Conservation (phyloP, 2,888 invertebrate species). For the Syritta pipiens region DNA sequence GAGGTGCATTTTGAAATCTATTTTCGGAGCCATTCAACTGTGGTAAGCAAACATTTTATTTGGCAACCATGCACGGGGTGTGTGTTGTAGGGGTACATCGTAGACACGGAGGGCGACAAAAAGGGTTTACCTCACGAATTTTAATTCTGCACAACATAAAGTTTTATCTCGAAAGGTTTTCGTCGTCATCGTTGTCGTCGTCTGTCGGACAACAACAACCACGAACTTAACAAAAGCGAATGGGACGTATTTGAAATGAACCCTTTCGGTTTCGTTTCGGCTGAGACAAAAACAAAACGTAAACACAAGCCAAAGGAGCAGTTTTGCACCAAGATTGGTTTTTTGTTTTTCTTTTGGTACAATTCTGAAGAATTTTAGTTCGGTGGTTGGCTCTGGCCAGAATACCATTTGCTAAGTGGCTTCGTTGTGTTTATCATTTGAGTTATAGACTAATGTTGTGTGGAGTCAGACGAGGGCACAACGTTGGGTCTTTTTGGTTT, state of each 20-base stretch:
- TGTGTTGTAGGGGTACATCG: slow-evolving; percentile 28
- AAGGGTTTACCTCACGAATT: slow-evolving; percentile 60
- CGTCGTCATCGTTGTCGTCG: slow-evolving; percentile 20
- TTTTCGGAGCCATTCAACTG: slow-evolving; percentile 47
- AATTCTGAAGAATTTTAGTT: slow-evolving; percentile 55
- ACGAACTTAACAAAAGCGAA: neutral
- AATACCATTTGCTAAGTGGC: slow-evolving; percentile 58
- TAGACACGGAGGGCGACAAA: slow-evolving; percentile 41
- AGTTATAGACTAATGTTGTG: slow-evolving; percentile 37
- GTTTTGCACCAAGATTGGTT: slow-evolving; percentile 46
- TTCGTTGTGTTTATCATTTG: slow-evolving; percentile 61
- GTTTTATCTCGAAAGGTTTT: no score
- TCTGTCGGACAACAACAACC: neutral
- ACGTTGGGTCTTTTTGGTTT: slow-evolving; percentile 16
- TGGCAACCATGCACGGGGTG: slow-evolving; percentile 20
- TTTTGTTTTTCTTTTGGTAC: slow-evolving; percentile 16
- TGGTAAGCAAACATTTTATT: slow-evolving; percentile 2
- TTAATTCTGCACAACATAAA: slow-evolving; percentile 13
- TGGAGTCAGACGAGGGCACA: neutral
- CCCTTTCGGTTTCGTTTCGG: slow-evolving; percentile 58
- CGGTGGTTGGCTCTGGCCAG: slow-evolving; percentile 17
- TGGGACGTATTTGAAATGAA: slow-evolving; percentile 20
- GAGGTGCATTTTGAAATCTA: slow-evolving; percentile 58
- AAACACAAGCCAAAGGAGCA: slow-evolving; percentile 28
- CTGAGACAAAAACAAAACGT: slow-evolving; percentile 14